Evolutionary conservation across 2,797 vertebrate genomes (phyloP).

Genomic region (Halcyon smyrnensis): DNA sequence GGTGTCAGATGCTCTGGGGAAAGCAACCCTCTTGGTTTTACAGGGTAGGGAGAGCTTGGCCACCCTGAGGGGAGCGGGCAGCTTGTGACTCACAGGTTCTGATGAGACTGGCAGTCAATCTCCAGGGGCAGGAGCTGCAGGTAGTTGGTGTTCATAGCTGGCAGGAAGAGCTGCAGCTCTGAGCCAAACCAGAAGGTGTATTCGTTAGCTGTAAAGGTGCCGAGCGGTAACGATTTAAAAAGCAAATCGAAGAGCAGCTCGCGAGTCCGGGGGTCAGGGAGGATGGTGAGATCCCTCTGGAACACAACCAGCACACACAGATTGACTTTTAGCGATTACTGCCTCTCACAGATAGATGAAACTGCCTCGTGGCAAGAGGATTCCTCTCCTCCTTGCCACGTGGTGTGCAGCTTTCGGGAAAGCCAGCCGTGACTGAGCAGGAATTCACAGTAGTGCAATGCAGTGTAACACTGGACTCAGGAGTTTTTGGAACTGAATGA

Average conservation of each 20-base stretch:
- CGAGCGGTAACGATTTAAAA: neutral
- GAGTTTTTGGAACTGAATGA: neutral
- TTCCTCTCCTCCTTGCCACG: neutral
- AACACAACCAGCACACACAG: neutral
- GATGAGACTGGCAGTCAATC: slow-evolving; percentile 21
- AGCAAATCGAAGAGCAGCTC: neutral
- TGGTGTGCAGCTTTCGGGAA: neutral
- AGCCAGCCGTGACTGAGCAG: neutral
- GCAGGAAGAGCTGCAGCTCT: neutral
- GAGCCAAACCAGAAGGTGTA: slow-evolving; percentile 29
- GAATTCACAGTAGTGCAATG: neutral
- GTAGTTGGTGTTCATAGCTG: neutral
- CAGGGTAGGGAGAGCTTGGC: neutral
- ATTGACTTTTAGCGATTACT: neutral
- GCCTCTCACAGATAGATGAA: neutral
- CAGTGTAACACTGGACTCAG: neutral
- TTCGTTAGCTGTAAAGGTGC: neutral
- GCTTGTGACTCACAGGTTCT: slow-evolving; percentile 12
- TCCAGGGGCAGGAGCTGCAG: neutral
- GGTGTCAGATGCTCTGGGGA: neutral
- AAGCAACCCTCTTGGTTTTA: neutral
- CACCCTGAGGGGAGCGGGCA: neutral
- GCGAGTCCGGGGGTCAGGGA: neutral
- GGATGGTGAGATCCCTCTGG: neutral
- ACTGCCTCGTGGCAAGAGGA: neutral